Evolutionary conservation across 1,140 invertebrate genomes (phyloP).

Genomic region (Drosophila nannoptera): DNA sequence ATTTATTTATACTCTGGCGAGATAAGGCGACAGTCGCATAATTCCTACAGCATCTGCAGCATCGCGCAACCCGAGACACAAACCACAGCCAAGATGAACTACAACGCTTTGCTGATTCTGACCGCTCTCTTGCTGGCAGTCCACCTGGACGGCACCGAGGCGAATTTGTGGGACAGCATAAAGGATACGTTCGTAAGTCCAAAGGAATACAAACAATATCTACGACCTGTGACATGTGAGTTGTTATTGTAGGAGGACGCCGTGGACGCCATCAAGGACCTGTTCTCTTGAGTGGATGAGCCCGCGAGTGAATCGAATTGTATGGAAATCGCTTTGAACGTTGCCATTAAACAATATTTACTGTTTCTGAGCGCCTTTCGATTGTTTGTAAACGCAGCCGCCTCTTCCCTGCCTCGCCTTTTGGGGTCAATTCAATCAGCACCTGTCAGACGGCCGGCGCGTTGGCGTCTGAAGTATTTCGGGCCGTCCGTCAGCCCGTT

Average conservation of each 20-base stretch:
- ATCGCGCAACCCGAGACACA: not conserved
- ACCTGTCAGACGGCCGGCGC: constrained; percentile 64
- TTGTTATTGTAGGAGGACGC: constrained; percentile 18
- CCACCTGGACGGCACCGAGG: constrained; percentile 15
- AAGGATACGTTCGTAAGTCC: constrained; percentile 39
- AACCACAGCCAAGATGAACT: constrained; percentile 22
- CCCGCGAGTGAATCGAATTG: not conserved
- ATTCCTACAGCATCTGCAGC: constrained; percentile 20
- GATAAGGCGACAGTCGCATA: constrained; percentile 32
- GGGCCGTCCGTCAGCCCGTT: constrained; percentile 43
- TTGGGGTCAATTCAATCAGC: constrained; percentile 73
- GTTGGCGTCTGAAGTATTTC: constrained; percentile 57
- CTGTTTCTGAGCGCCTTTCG: not conserved
- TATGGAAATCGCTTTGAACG: not conserved
- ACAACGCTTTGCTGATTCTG: constrained; percentile 16
- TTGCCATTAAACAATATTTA: not conserved
- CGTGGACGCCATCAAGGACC: constrained; percentile 34
- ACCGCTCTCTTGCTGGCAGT: constrained; percentile 30
- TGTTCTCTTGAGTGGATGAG: constrained; percentile 15
- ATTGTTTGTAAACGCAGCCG: not conserved
- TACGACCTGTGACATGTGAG: too few relatives aligned
- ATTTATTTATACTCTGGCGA: constrained; percentile 26
- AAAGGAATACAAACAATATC: not conserved
- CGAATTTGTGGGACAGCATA: constrained; percentile 33
- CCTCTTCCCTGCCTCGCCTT: too few relatives aligned